Percentiles rank a stretch among this genome's conserved stretches.
Conservation (phyloP, 2,797 vertebrate genomes). For the Tauraco hartlaubi region DNA sequence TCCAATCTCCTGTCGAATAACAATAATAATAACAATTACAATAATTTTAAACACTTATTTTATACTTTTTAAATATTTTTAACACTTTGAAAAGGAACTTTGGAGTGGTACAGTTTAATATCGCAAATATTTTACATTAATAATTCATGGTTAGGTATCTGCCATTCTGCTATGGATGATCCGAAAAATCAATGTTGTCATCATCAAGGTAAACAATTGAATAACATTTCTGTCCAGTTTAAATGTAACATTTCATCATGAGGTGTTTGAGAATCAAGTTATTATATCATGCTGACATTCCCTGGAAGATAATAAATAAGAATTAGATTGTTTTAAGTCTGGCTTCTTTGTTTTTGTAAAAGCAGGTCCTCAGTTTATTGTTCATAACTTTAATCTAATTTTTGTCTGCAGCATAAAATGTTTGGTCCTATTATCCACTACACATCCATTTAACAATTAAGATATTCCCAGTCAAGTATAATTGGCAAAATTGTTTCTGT, state of each 20-base stretch:
- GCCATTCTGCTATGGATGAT: background rate
- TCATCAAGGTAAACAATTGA: background rate
- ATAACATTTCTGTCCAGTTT: background rate
- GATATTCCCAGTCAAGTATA: background rate
- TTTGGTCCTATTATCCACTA: background rate
- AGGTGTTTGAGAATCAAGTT: background rate
- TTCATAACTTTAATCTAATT: background rate
- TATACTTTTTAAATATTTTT: background rate
- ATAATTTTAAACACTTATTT: background rate
- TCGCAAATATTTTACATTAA: background rate
- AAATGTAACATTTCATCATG: background rate
- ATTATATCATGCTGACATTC: background rate
- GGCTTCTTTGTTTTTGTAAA: background rate
- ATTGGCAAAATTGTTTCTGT: background rate
- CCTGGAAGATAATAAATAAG: background rate
- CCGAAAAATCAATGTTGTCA: background rate
- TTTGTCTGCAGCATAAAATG: background rate
- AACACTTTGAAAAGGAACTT: background rate
- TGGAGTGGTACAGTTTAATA: background rate
- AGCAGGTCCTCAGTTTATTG: background rate
- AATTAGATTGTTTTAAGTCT: background rate
- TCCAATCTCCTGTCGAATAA: background rate
- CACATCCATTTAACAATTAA: background rate
- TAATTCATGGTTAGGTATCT: background rate
- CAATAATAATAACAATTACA: background rate